Evolutionary conservation across 2,888 invertebrate genomes (phyloP), one percentile per base, ranked within the genome.

Genomic region (Galerucella nymphaeae): DNA sequence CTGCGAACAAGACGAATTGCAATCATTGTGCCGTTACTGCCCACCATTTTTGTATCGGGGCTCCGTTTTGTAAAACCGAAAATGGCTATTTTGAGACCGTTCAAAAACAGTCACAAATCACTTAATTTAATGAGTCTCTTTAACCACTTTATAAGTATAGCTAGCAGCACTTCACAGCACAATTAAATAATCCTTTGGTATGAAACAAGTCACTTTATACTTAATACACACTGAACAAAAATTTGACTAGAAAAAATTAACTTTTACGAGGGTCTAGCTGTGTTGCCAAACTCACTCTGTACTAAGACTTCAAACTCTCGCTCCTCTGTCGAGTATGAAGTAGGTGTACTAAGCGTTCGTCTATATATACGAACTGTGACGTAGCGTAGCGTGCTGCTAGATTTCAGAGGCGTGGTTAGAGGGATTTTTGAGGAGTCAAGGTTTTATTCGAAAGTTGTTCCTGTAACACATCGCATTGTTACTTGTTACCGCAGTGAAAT

Each of bases 1-100:
- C 94, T 95, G 91, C 94, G 94, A 89, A 95, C 94, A 92, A 95
- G 93, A 89, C 94, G 94, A 87, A 95, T 93, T 87, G 94, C 94
- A 88, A 93, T 93, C 92, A 94, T 91, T 86, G 93, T 93, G 87
- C 93, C 93, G 89, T 93, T 93, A 88, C 91, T 93, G 88, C 94
- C 94, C 88, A 94, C 94, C 94, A 94, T 94, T 85, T 90, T 91
- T 80, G 30, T 55, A 58, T 70, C 66, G 70, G 82, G 80, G 80
- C 81, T 82, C 78, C 83, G 82, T 78, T 66, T 69, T 70, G 76
- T 65, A 70, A 79, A 85, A 81, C 83, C 83, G 80, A 86, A 85
- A 81, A 86, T 86, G 84, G 86, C 86, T 81, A 86, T 85, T 83
- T 85, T 86, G 84, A 82, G 72, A 82, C 82, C 79, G 80, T 80